Percentiles rank a stretch among this genome's conserved stretches.
phyloP scores from a whole-genome alignment of 2,113 vertebrate genomes.

The Gymnobelideus leadbeateri region DNA sequence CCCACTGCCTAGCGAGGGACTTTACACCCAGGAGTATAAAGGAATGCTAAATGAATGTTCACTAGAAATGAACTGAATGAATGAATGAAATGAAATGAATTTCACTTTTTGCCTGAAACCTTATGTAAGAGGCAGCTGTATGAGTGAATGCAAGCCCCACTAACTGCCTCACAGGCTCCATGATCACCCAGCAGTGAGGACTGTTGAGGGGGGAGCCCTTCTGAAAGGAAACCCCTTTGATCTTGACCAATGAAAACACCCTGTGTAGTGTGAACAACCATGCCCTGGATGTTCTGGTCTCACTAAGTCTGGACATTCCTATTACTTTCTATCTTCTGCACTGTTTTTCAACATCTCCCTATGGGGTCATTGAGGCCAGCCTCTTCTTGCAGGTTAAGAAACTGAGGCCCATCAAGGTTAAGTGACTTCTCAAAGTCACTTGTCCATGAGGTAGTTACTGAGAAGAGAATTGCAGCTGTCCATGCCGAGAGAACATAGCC shows the following conservation, averaged over 20 bases:
- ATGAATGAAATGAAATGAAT: neutral
- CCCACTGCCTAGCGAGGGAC: neutral
- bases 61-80: neutral
- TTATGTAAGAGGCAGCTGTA: neutral
- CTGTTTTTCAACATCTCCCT: neutral
- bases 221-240: neutral
- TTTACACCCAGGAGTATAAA: neutral
- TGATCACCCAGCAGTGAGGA: neutral
- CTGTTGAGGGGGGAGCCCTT: neutral
- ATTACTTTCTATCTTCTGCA: neutral
- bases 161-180: neutral
- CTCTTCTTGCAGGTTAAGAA: neutral
- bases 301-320: neutral
- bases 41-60: neutral
- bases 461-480: neutral
- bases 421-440: neutral
- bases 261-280: neutral
- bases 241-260: neutral
- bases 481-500: neutral
- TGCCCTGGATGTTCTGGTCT: neutral
- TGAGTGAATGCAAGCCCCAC: neutral
- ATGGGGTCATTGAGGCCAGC: neutral
- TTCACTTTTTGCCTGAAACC: neutral
- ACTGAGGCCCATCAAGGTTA: neutral
- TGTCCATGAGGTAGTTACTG: neutral